Evolutionary conservation across 2,113 vertebrate genomes (phyloP), one percentile per base, ranked within the genome.

Genomic region (Furnarius figulus): DNA sequence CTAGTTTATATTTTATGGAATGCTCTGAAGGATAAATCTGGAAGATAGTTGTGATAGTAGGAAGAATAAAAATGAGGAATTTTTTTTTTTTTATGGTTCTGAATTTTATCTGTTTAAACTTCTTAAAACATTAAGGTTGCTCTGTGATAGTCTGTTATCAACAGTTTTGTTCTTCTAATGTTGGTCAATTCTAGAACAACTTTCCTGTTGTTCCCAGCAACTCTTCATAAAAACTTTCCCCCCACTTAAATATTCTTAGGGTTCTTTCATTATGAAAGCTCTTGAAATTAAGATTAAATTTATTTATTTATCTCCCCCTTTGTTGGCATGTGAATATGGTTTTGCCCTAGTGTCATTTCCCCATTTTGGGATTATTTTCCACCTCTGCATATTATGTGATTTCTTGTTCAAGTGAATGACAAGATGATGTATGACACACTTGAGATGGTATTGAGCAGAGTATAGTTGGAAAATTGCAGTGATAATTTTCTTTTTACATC

Each of bases 401-500:
- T 97, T 88, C 70, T 80, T 74, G 66, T 83, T 96, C 53, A 94
- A 95, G 68, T 94, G 91, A 97, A 91, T 76, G 94, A 79, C 75
- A 94, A 88, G 85, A 56, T 93, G 91, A 85, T 90, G 53, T 87
- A 85, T 77, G 87, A 89, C 80, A 89, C 88, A 78, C 87, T 95
- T 95, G 81, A 87, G 89, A 96, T 93, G 85, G 65, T 89, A 90
- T 93, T 96, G 71, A 97, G 92, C 84, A 94, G 84, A 87, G 83
- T 58, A 91, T 58, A 96, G 79, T 80, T 93, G 91, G 87, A 93
- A 96, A 96, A 95, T 89, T 85, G 91, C 87, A 89, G 89, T 87
- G 93, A 96, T 98, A 94, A 94, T 88, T 98, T 91, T 92, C 85
- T 89, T 96, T 93, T 94, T 95, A 91, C 84, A 92, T 95, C 85